Base-by-base conservation (phyloP, 2,113 vertebrate species). In the Silurus glanis region DNA sequence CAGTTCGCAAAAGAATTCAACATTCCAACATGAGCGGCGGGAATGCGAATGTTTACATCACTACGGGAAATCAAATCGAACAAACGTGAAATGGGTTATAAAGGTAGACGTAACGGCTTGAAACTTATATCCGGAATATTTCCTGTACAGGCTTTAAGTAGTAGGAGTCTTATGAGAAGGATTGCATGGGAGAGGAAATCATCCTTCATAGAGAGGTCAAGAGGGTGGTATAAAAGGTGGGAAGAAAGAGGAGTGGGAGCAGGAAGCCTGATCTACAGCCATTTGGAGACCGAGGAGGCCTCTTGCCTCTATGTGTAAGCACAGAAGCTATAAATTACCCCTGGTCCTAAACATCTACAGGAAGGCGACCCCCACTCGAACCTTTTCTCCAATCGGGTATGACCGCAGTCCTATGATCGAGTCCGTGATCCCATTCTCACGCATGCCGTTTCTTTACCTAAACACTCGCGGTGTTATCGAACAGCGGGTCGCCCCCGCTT, bases 201-300 rank as follows among this genome's bases (percentile, higher is more conserved):
- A 83, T 90, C 72, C 59, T 85, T 90, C 81, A 87, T 71, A 59
- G 61, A 85, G 86, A 80, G 84, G 83, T 85, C 47, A 75, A 76
- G 71, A 79, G 84, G 53, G 66, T 58, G 66, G 75, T 78, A 85
- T 83, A 87, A 90, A 88, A 89, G 85, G 87, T 91, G 89, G 87
- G 88, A 87, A 90, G 88, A 88, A 72, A 83, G 88, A 37, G 85
- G 88, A 89, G 89, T 76, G 89, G 85, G 85, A 89, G 64, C 69
- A 78, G 86, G 51, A 86, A 85, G 67, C 80, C 16, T 79, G 85
- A 89, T 83, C 67, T 86, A 81, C 16, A 0, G 76, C 86, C 71
- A 6, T 80, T 25, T 62, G 4, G 71, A 78, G 85, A 86, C 83
- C 49, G 19, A 76, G 47, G 80, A 85, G 83, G 67, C 76, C 76